Base-by-base conservation (phyloP, 2,113 vertebrate genomes). In the Isichthys henryi region DNA sequence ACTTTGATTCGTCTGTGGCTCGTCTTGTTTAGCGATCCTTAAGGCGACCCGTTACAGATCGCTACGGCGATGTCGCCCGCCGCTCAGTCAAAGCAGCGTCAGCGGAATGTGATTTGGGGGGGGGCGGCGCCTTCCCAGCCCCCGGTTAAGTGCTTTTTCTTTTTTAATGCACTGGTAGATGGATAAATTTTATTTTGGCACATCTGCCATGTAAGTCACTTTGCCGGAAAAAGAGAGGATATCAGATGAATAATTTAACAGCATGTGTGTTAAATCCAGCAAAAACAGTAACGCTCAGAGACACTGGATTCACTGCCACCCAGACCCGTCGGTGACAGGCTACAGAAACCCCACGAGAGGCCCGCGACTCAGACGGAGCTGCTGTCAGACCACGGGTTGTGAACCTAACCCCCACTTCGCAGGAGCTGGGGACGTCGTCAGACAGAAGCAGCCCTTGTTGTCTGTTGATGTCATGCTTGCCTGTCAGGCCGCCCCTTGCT, bases 111-210 rank as follows among this genome's bases (percentile, higher is more conserved):
- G 74, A 80, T 19, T 80, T 70, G 56, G 70, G 15, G 13, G 74
- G 74, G 70, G 31, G 3, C 1, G 0, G 3, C 5, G 35, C 35
- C 11, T 80, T 43, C 74, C 35, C 74, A 43, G 31, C 74, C 74
- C 35, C 31, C 1, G 74, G 13, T 80, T 43, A 80, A 80, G 74
- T 80, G 74, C 35, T 80, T 80, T 80, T 70, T 80, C 31, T 80
- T 80, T 80, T 39, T 39, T 39, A 80, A 80, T 19, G 35, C 31
- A 80, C 31, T 39, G 3, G 35, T 43, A 43, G 31, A 80, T 80
- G 74, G 74, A 80, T 80, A 80, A 43, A 80, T 80, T 80, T 80
- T 80, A 43, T 80, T 80, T 80, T 80, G 74, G 74, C 74, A 80
- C 74, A 80, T 80, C 74, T 80, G 74, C 74, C 74, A 80, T 80